phyloP scores from a whole-genome alignment of 1,140 invertebrate species.

The Anastrepha obliqua region DNA sequence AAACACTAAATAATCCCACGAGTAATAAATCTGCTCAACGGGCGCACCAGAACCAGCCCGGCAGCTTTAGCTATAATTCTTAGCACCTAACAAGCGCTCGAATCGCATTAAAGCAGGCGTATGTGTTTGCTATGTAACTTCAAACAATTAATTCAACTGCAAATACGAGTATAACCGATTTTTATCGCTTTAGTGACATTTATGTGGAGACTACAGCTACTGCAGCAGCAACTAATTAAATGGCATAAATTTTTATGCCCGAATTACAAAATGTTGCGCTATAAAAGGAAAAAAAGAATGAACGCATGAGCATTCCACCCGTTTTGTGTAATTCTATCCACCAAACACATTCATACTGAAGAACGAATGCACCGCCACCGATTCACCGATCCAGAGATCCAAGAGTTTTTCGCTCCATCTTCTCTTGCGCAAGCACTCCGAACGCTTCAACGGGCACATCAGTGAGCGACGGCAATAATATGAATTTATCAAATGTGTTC shows the following conservation, averaged over 20 bases:
- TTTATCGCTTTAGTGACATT: neutral
- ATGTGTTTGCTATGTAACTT: no score
- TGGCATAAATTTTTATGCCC: neutral
- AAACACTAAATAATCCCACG: no score
- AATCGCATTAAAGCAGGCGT: no score
- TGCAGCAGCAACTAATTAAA: neutral
- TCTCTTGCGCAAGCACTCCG: neutral
- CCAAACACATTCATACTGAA: neutral
- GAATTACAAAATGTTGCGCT: neutral
- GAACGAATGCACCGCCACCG: neutral
- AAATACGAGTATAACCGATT: neutral
- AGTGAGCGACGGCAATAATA: neutral
- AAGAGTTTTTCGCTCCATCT: no score
- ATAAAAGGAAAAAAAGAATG: neutral
- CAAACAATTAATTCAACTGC: no score
- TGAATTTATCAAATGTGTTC: constrained; percentile 54
- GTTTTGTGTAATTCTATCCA: neutral
- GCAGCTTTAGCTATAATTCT: no score
- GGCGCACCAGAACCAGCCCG: no score
- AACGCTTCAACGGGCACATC: neutral
- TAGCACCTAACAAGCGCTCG: no score
- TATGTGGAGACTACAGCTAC: neutral
- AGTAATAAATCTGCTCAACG: no score
- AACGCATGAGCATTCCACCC: neutral
- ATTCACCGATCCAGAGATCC: neutral